Percentiles rank a stretch among this genome's conserved stretches.
These are phyloP conservation scores for Tipula helvola DNA, from an alignment of 2,888 invertebrate species.

Conservation along the genomic window DNA sequence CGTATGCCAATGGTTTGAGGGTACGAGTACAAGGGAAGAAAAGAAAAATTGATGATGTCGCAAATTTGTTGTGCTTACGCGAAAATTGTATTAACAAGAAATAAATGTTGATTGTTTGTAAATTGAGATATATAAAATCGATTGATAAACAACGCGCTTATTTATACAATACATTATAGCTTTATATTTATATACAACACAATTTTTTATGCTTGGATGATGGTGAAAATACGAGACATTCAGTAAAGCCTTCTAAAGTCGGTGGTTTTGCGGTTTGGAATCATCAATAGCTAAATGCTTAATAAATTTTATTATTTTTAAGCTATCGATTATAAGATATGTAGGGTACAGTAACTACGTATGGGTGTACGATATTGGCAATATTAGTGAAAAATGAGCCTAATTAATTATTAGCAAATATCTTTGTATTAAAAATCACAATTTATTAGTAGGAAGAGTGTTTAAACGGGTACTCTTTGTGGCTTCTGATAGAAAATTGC, in stretches of 20 bases:
- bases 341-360: no score
- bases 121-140: background rate
- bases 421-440: no score
- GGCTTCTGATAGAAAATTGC: no score
- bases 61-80: background rate
- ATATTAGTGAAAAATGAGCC: no score
- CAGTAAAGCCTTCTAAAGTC: background rate
- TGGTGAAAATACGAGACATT: background rate
- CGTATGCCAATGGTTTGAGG: background rate
- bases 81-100: background rate
- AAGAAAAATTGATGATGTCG: background rate
- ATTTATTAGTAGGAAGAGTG: no score
- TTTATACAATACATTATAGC: background rate
- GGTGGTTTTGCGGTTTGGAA: background rate
- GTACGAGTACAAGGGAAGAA: background rate
- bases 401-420: no score
- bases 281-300: no score
- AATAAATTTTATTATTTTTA: no score
- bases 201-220: background rate
- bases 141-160: background rate
- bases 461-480: no score
- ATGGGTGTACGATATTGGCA: no score
- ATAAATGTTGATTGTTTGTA: background rate
- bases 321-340: no score
- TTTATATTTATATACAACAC: background rate